Conservation (phyloP, 2,113 vertebrate genomes). For the Sialia sialis region DNA sequence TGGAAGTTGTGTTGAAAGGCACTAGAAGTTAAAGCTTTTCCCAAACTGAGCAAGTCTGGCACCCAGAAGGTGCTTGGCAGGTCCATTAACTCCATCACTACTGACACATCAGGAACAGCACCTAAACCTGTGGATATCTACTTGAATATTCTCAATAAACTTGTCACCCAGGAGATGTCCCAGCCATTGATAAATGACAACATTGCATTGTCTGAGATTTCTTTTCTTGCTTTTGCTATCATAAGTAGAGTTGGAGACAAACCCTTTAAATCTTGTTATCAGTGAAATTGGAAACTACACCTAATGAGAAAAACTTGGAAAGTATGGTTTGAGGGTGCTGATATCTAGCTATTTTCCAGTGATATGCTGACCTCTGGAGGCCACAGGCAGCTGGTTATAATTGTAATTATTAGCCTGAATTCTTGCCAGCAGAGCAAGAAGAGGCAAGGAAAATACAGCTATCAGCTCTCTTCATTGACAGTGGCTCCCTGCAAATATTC, state of each 20-base stretch:
- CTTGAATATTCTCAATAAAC: not conserved
- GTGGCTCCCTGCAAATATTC: not conserved
- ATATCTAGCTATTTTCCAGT: not conserved
- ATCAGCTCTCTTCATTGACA: not conserved
- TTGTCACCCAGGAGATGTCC: not conserved
- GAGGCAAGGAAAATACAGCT: not conserved
- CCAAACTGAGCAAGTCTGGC: not conserved
- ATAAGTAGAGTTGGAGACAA: rapidly evolving
- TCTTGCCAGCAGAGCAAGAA: not conserved
- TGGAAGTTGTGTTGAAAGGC: not conserved
- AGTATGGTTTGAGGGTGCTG: not conserved
- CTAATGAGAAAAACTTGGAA: not conserved
- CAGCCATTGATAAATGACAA: not conserved
- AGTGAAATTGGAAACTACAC: not conserved
- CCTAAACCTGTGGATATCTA: not conserved
- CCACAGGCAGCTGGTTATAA: not conserved
- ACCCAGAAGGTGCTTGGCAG: not conserved
- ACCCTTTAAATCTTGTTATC: not conserved
- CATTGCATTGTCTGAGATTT: not conserved
- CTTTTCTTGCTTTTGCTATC: not conserved
- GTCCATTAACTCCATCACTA: not conserved
- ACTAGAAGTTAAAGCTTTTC: not conserved
- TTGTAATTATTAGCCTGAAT: not conserved
- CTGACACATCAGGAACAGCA: not conserved
- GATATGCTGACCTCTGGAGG: conserved; percentile 47